These are phyloP conservation scores for Nannospalax galili DNA, from an alignment of 2,113 vertebrate species.

Conservation along the genomic window DNA sequence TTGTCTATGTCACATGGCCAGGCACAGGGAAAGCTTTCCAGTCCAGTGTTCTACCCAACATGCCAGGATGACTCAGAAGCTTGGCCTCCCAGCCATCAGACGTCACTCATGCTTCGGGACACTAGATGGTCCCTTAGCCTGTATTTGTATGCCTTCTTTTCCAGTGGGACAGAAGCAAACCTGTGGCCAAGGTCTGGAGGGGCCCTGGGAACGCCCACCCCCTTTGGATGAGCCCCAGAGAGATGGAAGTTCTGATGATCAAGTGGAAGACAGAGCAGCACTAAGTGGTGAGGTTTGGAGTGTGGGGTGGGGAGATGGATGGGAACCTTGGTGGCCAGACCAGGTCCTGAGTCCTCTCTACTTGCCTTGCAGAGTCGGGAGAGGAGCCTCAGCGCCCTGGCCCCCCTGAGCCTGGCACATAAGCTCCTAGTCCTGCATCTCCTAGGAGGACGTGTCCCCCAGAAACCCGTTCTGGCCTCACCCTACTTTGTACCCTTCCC, in stretches of 20 bases:
- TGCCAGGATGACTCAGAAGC: background rate
- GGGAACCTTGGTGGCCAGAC: background rate
- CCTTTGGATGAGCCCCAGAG: conserved; percentile 79
- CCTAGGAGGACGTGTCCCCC: conserved; percentile 57
- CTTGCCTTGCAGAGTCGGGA: conserved; percentile 69
- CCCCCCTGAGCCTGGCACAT: conserved; percentile 74
- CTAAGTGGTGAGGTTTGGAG: conserved; percentile 56
- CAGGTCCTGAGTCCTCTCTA: conserved; percentile 20
- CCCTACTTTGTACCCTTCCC: conserved; percentile 53
- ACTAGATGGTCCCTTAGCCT: background rate
- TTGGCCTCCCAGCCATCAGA: background rate
- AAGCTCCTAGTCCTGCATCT: conserved; percentile 39
- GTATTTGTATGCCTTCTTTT: conserved; percentile 22
- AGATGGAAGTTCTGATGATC: conserved; percentile 72
- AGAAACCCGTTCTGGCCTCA: conserved; percentile 46
- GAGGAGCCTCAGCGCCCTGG: conserved; percentile 60
- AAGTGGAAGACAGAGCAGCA: conserved; percentile 27
- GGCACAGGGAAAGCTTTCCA: background rate
- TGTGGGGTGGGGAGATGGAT: background rate
- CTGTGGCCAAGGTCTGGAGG: conserved; percentile 77
- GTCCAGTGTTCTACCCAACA: background rate
- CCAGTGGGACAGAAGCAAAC: conserved; percentile 72
- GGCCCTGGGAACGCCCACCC: conserved; percentile 78
- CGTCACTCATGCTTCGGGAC: background rate
- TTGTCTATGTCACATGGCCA: background rate